These are phyloP conservation scores for Acrobasis suavella DNA, from an alignment of 2,888 invertebrate species.

Conservation along the genomic window DNA sequence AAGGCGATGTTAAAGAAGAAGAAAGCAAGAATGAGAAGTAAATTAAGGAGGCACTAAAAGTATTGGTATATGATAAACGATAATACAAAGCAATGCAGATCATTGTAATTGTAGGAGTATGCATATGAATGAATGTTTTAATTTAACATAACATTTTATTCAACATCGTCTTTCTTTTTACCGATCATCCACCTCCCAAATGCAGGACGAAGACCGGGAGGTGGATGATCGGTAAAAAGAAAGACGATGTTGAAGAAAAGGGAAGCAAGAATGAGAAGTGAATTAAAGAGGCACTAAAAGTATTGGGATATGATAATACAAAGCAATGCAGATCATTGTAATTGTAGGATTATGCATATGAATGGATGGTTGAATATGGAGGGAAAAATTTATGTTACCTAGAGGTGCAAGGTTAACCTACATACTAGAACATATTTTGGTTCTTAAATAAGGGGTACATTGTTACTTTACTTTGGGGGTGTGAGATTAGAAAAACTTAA, in stretches of 20 bases:
- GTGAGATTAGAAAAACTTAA: too few relatives aligned
- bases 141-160: too few relatives aligned
- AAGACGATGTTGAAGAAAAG: not conserved
- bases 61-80: too few relatives aligned
- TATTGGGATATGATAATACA: not conserved
- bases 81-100: not conserved
- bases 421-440: too few relatives aligned
- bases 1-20: not conserved
- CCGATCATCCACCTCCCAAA: slow-evolving; percentile 38
- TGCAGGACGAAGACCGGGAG: slow-evolving; percentile 35
- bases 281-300: not conserved
- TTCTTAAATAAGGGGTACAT: too few relatives aligned
- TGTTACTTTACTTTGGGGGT: too few relatives aligned
- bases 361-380: too few relatives aligned
- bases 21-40: not conserved
- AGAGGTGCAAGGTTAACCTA: too few relatives aligned
- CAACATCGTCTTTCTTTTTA: not conserved
- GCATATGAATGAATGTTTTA: too few relatives aligned
- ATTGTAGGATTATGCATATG: too few relatives aligned
- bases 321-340: not conserved
- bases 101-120: too few relatives aligned
- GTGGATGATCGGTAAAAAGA: slow-evolving; percentile 22
- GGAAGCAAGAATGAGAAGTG: not conserved
- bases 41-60: not conserved
- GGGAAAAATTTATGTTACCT: too few relatives aligned